These are phyloP conservation scores for Chydorus sphaericus DNA, from an alignment of 2,888 invertebrate genomes.

Conservation along the genomic window DNA sequence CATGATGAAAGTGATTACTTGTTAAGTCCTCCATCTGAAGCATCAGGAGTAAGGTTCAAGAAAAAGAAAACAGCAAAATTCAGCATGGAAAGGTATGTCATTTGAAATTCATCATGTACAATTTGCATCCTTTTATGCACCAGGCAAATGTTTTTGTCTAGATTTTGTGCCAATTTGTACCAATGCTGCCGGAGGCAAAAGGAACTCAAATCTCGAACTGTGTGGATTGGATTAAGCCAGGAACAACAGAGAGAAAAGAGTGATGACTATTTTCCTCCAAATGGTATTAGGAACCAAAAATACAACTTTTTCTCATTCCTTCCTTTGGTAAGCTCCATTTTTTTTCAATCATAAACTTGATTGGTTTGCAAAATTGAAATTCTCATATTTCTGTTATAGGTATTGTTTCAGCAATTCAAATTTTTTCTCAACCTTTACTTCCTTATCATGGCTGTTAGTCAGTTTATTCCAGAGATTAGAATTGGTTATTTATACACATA, in stretches of 20 bases:
- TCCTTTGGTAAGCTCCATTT: conserved; percentile 40
- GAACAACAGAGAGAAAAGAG: background rate
- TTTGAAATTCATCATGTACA: no score
- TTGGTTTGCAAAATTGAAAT: background rate
- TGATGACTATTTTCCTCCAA: conserved; percentile 71
- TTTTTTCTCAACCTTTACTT: conserved; percentile 98
- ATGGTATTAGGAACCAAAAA: conserved; percentile 95
- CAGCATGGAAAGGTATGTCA: conserved; percentile 13
- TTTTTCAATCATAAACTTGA: conserved; percentile 4
- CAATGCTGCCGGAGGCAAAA: conserved; percentile 45
- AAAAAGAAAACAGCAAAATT: conserved; percentile 10
- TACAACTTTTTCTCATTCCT: conserved; percentile 85
- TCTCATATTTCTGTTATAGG: conserved; percentile 35
- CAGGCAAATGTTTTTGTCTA: conserved; percentile 28
- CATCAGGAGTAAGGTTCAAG: conserved; percentile 18
- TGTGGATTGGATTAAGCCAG: conserved; percentile 35
- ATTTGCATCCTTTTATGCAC: no score
- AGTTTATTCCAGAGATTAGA: conserved; percentile 90
- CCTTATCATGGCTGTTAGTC: conserved; percentile 91
- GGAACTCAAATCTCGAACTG: conserved; percentile 58
- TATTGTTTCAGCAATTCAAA: conserved; percentile 95
- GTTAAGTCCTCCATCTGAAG: conserved; percentile 26
- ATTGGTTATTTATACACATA: conserved; percentile 98
- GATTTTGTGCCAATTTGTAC: conserved; percentile 62
- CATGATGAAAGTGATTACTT: conserved; percentile 34